phyloP scores from a whole-genome alignment of 2,113 vertebrate genomes.

The Saguinus imperator region DNA sequence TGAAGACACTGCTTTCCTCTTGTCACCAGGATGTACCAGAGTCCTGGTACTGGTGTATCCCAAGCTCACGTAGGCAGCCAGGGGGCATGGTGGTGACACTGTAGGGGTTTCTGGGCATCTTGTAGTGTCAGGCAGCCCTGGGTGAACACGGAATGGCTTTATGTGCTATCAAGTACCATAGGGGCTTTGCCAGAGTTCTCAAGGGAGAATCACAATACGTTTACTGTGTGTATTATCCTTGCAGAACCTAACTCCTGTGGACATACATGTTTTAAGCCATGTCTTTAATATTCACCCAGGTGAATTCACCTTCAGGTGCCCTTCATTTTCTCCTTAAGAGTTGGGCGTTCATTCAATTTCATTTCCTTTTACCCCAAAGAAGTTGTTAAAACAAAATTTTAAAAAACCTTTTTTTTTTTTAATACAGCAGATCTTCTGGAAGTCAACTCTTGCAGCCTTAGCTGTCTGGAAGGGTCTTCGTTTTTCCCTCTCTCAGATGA shows the following conservation, averaged over 20 bases:
- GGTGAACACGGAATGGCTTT: neutral
- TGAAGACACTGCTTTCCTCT: neutral
- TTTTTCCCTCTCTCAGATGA: neutral
- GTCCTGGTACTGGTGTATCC: neutral
- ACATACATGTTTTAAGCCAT: neutral
- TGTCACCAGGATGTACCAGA: accelerated
- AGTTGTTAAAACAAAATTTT: neutral
- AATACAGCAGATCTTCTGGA: neutral
- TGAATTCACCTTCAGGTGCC: too few species aligned
- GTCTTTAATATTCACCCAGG: neutral
- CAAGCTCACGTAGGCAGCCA: neutral
- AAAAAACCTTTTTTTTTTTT: neutral
- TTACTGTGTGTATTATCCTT: accelerated
- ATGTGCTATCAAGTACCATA: accelerated
- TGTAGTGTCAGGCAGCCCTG: neutral
- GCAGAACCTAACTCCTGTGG: neutral
- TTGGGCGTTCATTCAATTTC: neutral
- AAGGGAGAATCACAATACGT: neutral
- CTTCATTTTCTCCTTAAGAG: neutral
- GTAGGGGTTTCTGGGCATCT: neutral
- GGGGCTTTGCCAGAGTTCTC: neutral
- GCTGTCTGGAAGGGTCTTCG: neutral
- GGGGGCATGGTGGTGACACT: accelerated
- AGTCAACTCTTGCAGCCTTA: neutral
- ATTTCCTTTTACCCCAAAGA: neutral